phyloP scores from a whole-genome alignment of 2,888 invertebrate species.

The Meghimatium bilineatum region DNA sequence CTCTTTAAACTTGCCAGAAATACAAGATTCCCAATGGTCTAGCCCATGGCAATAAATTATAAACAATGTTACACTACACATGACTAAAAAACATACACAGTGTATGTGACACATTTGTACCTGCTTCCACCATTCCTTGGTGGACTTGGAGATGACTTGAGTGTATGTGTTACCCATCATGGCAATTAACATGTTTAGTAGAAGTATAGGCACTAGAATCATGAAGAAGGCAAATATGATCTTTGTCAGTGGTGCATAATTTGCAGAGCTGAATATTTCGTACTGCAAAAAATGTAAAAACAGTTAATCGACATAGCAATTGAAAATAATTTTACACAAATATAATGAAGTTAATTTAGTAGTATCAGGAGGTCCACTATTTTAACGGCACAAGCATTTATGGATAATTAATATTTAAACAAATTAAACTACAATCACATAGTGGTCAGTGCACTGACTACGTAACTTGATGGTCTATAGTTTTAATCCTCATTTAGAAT shows the following conservation, averaged over 20 bases:
- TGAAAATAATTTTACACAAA: too few species aligned
- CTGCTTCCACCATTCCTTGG: conserved; percentile 93
- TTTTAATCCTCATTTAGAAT: too few species aligned
- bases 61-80: neutral
- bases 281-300: conserved; percentile 84
- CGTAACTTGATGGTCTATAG: too few species aligned
- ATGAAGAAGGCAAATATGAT: conserved; percentile 98
- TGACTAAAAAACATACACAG: neutral
- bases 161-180: conserved; percentile 99
- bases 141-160: conserved; percentile 97
- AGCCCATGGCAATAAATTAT: neutral
- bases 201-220: conserved; percentile 96
- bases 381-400: too few species aligned
- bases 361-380: too few species aligned
- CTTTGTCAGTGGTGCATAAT: conserved; percentile 94
- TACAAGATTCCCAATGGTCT: too few species aligned
- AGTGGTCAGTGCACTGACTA: too few species aligned
- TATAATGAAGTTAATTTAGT: too few species aligned
- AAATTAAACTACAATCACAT: too few species aligned
- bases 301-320: too few species aligned
- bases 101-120: conserved; percentile 53
- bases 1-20: too few species aligned
- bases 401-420: too few species aligned
- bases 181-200: conserved; percentile 98
- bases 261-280: conserved; percentile 90